Evolutionary conservation across 1,140 invertebrate genomes (phyloP), one percentile per base, ranked within the genome.

Genomic region (Lanistes nyassanus): DNA sequence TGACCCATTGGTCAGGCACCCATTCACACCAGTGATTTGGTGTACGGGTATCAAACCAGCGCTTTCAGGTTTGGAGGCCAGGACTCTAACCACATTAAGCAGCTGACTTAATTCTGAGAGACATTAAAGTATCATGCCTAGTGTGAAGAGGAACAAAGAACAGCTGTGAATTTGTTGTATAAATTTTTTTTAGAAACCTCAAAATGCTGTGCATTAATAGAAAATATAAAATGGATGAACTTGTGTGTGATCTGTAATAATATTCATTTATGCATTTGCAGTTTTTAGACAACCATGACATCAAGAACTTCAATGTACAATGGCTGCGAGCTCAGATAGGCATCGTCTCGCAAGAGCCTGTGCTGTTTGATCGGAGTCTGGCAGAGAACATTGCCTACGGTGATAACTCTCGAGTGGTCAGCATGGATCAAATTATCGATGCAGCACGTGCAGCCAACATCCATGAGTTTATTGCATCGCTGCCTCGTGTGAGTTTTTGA

Each of bases 321-420:
- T 90, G 89, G 85, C 76, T 92, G 16, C 89, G 94, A 56, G 88
- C 90, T 11, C 92, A 94, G 80, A 88, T 95, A 68, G 94, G 93
- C 21, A 92, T 95, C 58, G 94, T 95, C 0, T 93, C 92, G 3
- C 94, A 95, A 89, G 96, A 97, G 84, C 96, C 96, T 0, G 93
- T 96, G 56, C 91, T 98, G 0, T 97, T 97, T 88, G 94, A 96
- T 86, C 90, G 92, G 26, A 95, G 94, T 29, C 96, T 97, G 76
- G 92, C 91, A 0, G 94, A 97, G 83, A 98, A 98, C 87, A 97
- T 97, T 80, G 93, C 93, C 0, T 97, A 97, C 85, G 96, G 96
- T 29, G 93, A 95, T 83, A 95, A 95, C 84, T 75, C 70, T 16
- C 90, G 94, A 31, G 82, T 89, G 2, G 92, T 95, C 7, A 78